Base-by-base conservation (phyloP, 2,113 vertebrate genomes). In the Chascanopsetta lugubris region DNA sequence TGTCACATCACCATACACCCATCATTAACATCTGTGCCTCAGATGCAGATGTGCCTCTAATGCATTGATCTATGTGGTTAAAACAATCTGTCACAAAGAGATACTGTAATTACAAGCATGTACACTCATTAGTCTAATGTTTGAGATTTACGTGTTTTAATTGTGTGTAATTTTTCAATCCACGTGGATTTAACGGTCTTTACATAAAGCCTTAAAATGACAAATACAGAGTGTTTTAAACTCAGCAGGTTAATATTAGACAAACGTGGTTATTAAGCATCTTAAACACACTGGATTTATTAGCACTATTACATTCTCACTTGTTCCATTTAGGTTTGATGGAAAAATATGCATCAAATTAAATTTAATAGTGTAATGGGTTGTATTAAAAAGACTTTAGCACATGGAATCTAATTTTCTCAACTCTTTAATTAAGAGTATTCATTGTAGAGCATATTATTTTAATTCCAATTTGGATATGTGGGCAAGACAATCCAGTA, bases 11-110 rank as follows among this genome's bases (percentile, higher is more conserved):
- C 38, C n/a, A 17, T n/a, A 18, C 4, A 15, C 24, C 59, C 20
- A 57, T 49, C 43, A 42, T 43, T 36, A 55, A 50, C 45, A 32
- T 49, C 45, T 36, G 29, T 8, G 59, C 8, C 45, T 49, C 46
- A 36, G 21, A 49, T 36, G 42, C 21, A 9, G 18, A 26, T 22
- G 43, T 48, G 20, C 21, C 8, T 45, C 26, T 46, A 30, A 59
- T 12, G 30, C 15, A 25, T 9, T 24, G 5, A 18, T 27, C 38
- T 61, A 43, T 61, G 43, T 13, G 9, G 43, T 10, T 24, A 20
- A 10, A n/a, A 47, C 30, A 62, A 15, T 13, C 42, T 13, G 57
- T 17, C 40, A 47, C 20, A 45, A 6, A 10, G 17, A 32, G 13
- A 20, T 21, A 17, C 10, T 34, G 8, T 50, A 67, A 75, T 49